Evolutionary conservation across 2,797 vertebrate species (phyloP).

Genomic region (Cossypha polioptera): DNA sequence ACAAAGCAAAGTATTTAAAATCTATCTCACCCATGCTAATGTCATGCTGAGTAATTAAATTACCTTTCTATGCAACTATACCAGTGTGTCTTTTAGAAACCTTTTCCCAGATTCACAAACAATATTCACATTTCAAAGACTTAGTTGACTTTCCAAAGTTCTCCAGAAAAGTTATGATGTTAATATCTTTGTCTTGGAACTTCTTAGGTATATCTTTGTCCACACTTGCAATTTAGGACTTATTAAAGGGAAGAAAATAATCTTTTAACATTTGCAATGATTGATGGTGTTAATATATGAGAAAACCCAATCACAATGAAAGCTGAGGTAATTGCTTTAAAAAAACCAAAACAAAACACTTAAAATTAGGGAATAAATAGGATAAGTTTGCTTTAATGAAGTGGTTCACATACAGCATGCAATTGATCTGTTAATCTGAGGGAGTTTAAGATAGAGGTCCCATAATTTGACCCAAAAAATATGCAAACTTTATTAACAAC

Average conservation of each 20-base stretch:
- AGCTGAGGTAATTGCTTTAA: background rate
- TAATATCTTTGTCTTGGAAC: background rate
- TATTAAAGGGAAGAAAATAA: conserved; percentile 2
- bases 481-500: background rate
- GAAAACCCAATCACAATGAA: background rate
- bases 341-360: background rate
- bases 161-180: background rate
- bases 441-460: background rate
- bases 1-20: background rate
- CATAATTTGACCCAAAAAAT: background rate
- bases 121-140: background rate
- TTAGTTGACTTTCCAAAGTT: background rate
- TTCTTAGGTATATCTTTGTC: background rate
- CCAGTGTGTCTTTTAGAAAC: background rate
- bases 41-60: background rate
- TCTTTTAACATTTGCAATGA: background rate
- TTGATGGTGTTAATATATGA: background rate
- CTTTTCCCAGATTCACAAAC: background rate
- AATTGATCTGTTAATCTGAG: background rate
- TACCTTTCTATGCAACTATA: background rate
- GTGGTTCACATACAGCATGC: background rate
- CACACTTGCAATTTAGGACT: background rate
- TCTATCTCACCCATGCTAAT: background rate
- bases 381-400: background rate
- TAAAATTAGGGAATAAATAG: background rate